Evolutionary conservation across 2,888 invertebrate genomes (phyloP).

Genomic region (Geophilus truncorum): DNA sequence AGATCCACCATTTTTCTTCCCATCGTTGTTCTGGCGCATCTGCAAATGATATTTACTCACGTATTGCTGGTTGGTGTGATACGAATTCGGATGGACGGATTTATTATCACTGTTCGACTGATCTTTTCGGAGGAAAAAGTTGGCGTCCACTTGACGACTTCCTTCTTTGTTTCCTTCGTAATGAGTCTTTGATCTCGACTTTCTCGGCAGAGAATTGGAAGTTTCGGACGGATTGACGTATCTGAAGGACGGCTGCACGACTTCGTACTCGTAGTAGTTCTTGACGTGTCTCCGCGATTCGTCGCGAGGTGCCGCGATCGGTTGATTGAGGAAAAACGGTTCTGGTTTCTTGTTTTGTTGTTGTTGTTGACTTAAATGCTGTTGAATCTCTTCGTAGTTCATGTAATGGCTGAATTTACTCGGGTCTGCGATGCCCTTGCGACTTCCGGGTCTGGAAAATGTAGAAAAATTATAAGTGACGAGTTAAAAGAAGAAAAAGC

Average conservation of each 20-base stretch:
- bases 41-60: not conserved
- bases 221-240: not conserved
- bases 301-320: slow-evolving; percentile 42
- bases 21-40: not conserved
- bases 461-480: not conserved
- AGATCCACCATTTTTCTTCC: not conserved
- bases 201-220: slow-evolving; percentile 20
- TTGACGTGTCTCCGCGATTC: slow-evolving; percentile 62
- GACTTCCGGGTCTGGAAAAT: slow-evolving; percentile 52
- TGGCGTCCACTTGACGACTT: not conserved
- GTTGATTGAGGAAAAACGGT: slow-evolving; percentile 54
- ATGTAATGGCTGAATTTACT: slow-evolving; percentile 66
- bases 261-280: slow-evolving; percentile 77
- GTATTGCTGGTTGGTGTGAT: not conserved
- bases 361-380: slow-evolving; percentile 58
- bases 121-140: not conserved
- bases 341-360: slow-evolving; percentile 63
- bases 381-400: slow-evolving; percentile 79
- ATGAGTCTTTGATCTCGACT: not conserved
- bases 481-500: not conserved
- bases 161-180: not conserved
- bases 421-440: slow-evolving; percentile 55
- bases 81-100: not conserved
- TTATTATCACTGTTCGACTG: not conserved
- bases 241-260: slow-evolving; percentile 14